Percentiles rank a stretch among this genome's conserved stretches.
phyloP scores from a whole-genome alignment of 2,888 invertebrate genomes.

The Dysmachus trigonus region DNA sequence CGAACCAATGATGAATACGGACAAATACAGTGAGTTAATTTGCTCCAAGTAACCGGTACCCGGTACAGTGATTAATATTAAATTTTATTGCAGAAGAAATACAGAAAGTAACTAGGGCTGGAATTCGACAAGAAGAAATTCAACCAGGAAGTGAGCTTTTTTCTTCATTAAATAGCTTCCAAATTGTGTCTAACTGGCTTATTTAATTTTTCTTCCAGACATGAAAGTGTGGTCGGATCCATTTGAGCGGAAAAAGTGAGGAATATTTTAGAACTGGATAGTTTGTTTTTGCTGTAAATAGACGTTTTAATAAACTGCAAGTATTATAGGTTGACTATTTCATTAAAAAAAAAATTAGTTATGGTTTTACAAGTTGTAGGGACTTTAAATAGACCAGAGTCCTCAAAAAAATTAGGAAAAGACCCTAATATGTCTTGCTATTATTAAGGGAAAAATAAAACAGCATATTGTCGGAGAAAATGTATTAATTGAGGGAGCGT shows the following conservation, averaged over 20 bases:
- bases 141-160: conserved; percentile 70
- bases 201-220: conserved; percentile 59
- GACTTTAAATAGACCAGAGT: too few species aligned
- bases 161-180: not conserved
- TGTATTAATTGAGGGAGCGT: too few species aligned
- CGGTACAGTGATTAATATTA: not conserved
- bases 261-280: not conserved
- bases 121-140: conserved; percentile 67
- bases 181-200: not conserved
- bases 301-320: not conserved
- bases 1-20: conserved; percentile 70
- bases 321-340: not conserved
- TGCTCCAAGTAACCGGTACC: not conserved
- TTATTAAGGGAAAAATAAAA: too few species aligned
- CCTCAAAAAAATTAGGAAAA: too few species aligned
- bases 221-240: conserved; percentile 69
- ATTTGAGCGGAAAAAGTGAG: conserved; percentile 63
- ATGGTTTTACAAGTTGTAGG: too few species aligned
- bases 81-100: conserved; percentile 61
- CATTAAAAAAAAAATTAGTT: too few species aligned
- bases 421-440: too few species aligned
- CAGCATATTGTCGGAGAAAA: too few species aligned
- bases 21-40: conserved; percentile 65
- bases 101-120: conserved; percentile 65
- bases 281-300: not conserved